Evolutionary conservation across 2,797 vertebrate genomes (phyloP), one percentile per base, ranked within the genome.

Genomic region (Pangasius sanitwongsei): DNA sequence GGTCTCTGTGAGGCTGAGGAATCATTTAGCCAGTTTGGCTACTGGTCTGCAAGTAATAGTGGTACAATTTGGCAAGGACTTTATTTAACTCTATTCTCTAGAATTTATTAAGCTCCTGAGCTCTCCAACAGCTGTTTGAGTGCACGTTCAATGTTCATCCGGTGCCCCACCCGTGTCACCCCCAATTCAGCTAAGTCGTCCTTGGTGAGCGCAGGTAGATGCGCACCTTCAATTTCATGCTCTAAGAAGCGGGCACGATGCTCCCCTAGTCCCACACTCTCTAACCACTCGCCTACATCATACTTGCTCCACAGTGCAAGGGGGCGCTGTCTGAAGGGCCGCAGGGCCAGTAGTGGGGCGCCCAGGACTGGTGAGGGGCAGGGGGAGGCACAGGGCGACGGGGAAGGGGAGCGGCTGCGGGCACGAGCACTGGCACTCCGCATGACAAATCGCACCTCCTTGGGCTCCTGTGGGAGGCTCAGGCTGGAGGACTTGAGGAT

Each of bases 401-500:
- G 96, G 0, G 96, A 96, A 15, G 96, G 96, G 0, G 96, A 96
- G 0, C 98, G 98, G 61, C 98, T 99, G 91, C 98, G 96, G 94
- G 97, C 98, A 82, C 98, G 96, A 34, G 98, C 98, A 44, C 98
- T 99, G 92, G 98, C 97, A 65, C 98, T 99, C 59, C 98, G 96
- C 95, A 99, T 98, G 91, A 99, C 98, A 65, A 99, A 99, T 63
- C 98, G 98, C 72, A 99, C 98, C 93, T 99, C 98, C 95, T 99
- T 99, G 83, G 98, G 98, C 94, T 99, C 98, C 20, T 98, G 98
- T 1, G 98, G 98, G 92, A 99, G 97, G 95, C 98, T 99, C 83
- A 99, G 97, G 93, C 98, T 99, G 95, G 98, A 99, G 89, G 98
- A 99, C 95, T 99, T 99, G 94, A 99, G 97, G 96, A 99, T 99